Conservation (phyloP, 37 sponge, comb jelly and placozoan genomes). For the Trichoplax adhaerens region DNA sequence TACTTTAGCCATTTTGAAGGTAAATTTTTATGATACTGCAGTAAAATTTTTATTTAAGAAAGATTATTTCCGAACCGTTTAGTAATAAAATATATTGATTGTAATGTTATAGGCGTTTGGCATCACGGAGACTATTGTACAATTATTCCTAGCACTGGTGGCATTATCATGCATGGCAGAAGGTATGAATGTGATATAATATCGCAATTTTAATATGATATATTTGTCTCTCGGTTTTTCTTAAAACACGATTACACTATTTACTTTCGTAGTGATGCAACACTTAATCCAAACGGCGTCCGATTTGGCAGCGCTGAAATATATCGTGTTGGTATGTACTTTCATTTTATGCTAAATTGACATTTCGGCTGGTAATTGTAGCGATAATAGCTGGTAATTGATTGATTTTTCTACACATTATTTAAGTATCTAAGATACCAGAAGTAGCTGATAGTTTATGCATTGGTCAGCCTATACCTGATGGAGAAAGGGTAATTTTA, state of each 20-base stretch:
- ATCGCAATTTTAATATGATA: not conserved
- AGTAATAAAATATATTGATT: no score
- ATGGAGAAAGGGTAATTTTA: constrained; percentile 75
- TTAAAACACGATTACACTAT: not conserved
- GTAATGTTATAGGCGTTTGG: constrained; percentile 56
- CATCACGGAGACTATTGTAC: constrained; percentile 87
- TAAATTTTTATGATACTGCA: constrained; percentile 4
- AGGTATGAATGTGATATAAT: constrained; percentile 24
- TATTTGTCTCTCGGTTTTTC: not conserved
- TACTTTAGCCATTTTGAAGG: constrained; percentile 69
- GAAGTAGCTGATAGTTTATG: constrained; percentile 82
- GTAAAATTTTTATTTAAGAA: no score
- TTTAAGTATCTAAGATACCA: constrained; percentile 52
- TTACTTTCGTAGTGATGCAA: constrained; percentile 57
- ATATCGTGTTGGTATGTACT: constrained; percentile 46
- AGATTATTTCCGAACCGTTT: no score
- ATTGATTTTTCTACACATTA: not conserved
- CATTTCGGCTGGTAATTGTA: not conserved
- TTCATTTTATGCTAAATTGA: not conserved
- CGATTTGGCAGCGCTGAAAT: constrained; percentile 98
- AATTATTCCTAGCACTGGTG: constrained; percentile 68
- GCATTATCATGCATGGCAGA: constrained; percentile 88
- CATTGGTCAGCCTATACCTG: constrained; percentile 57
- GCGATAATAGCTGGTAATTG: not conserved
- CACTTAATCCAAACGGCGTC: constrained; percentile 86